These are phyloP conservation scores for Amphipyra tragopoginis DNA, from an alignment of 2,888 invertebrate genomes.

Conservation along the genomic window DNA sequence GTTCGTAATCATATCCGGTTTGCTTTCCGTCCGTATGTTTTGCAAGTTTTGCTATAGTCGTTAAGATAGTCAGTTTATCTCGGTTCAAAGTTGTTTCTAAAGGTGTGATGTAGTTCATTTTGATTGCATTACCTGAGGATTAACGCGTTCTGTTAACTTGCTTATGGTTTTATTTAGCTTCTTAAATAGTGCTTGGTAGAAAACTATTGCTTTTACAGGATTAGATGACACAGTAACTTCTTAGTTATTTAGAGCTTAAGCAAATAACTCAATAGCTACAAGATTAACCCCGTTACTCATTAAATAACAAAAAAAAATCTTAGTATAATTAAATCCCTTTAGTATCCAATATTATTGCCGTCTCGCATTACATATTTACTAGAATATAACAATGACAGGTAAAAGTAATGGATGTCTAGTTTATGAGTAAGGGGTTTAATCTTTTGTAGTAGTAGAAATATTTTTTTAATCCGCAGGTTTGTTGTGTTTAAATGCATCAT, in stretches of 20 bases:
- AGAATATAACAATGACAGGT: slow-evolving; percentile 27
- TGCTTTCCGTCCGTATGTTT: slow-evolving; percentile 60
- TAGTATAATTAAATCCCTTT: background rate
- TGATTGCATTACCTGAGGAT: slow-evolving; percentile 15
- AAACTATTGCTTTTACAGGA: background rate
- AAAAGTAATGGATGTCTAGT: slow-evolving; percentile 14
- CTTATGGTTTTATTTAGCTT: background rate
- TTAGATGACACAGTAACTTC: background rate
- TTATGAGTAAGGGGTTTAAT: slow-evolving; percentile 10
- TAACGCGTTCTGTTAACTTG: background rate
- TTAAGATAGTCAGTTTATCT: slow-evolving; percentile 36
- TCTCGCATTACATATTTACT: slow-evolving; percentile 14
- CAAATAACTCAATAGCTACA: slow-evolving; percentile 10
- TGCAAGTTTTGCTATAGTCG: slow-evolving; percentile 47
- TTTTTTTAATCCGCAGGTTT: background rate
- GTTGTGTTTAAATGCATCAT: too few relatives aligned
- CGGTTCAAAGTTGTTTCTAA: slow-evolving; percentile 34
- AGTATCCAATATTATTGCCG: background rate
- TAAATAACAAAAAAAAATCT: slow-evolving; percentile 5
- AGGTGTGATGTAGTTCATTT: slow-evolving; percentile 9
- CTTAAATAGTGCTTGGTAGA: background rate
- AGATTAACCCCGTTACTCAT: slow-evolving; percentile 12
- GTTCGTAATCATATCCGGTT: slow-evolving; percentile 59
- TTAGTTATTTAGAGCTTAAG: background rate
- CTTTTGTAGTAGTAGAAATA: slow-evolving; percentile 18